Conservation (phyloP, 2,888 invertebrate species). For the Acleris sparsana region DNA sequence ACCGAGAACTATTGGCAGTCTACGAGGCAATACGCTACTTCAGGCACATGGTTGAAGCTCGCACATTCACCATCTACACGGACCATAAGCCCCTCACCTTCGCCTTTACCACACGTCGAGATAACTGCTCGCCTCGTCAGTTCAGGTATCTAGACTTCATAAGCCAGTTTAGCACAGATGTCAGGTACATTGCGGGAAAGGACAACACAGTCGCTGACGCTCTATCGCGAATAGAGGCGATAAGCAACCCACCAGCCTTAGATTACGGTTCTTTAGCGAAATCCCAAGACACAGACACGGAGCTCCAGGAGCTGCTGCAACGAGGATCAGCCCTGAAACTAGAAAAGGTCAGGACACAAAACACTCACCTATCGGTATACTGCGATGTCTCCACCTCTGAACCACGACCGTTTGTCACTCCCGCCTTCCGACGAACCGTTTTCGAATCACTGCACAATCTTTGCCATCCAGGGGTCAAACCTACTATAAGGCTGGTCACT, state of each 20-base stretch:
- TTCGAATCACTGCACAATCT: constrained; percentile 20
- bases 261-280: constrained; percentile 10
- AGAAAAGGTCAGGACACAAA: constrained; percentile 29
- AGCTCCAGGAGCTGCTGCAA: constrained; percentile 36
- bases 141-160: constrained; percentile 53
- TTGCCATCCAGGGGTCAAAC: constrained; percentile 16
- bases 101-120: constrained; percentile 49
- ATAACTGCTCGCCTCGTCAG: constrained; percentile 54
- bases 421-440: constrained; percentile 10
- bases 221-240: constrained; percentile 47
- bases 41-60: constrained; percentile 56
- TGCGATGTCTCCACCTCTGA: constrained; percentile 1
- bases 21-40: constrained; percentile 56
- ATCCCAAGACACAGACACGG: constrained; percentile 38
- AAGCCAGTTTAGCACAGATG: constrained; percentile 54
- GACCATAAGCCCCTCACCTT: constrained; percentile 56
- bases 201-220: constrained; percentile 56
- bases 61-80: constrained; percentile 49
- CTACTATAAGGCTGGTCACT: constrained; percentile 38
- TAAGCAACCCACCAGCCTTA: constrained; percentile 27
- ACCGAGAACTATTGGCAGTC: constrained; percentile 57
- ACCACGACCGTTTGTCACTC: constrained; percentile 1
- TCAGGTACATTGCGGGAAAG: constrained; percentile 49
- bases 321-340: constrained; percentile 34
- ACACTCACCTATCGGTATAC: neutral